Evolutionary conservation across 1,140 invertebrate genomes (phyloP).

Genomic region (Eupristina koningsbergeri): DNA sequence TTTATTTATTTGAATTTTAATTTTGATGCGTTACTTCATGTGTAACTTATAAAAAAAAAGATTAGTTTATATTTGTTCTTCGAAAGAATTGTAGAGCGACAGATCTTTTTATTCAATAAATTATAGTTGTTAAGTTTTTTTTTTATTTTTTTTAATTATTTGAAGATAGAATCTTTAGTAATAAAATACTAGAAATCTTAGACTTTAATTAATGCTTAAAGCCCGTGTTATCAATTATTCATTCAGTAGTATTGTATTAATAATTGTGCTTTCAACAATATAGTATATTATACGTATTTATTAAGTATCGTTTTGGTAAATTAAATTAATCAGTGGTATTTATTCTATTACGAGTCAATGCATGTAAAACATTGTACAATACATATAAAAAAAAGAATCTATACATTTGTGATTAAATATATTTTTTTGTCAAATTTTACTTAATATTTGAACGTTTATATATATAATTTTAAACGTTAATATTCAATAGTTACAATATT

Average conservation of each 20-base stretch:
- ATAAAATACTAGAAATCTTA: not conserved
- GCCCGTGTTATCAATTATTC: slow-evolving; percentile 13
- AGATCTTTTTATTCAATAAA: slow-evolving; percentile 3
- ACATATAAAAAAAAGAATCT: not conserved
- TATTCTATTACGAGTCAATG: not conserved
- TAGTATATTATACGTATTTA: not conserved
- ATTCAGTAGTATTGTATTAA: not conserved
- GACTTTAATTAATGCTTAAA: slow-evolving; percentile 35
- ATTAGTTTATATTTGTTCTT: slow-evolving; percentile 10
- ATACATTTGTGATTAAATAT: not conserved
- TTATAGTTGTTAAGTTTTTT: not conserved
- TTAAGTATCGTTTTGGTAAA: not conserved
- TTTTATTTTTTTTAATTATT: not conserved
- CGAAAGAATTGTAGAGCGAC: not conserved
- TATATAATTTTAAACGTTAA: not conserved
- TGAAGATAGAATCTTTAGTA: not conserved
- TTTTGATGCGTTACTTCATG: slow-evolving; percentile 41
- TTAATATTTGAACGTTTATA: not conserved
- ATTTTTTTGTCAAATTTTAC: too few relatives aligned
- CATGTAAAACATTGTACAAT: not conserved
- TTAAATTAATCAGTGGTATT: not conserved
- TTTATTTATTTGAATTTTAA: slow-evolving; percentile 41
- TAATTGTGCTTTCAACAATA: not conserved
- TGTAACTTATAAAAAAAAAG: slow-evolving; percentile 11
- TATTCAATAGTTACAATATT: not conserved